Percentiles rank a stretch among this genome's conserved stretches.
These are phyloP conservation scores for Chrosomus eos DNA, from an alignment of 2,797 vertebrate species.

Conservation along the genomic window DNA sequence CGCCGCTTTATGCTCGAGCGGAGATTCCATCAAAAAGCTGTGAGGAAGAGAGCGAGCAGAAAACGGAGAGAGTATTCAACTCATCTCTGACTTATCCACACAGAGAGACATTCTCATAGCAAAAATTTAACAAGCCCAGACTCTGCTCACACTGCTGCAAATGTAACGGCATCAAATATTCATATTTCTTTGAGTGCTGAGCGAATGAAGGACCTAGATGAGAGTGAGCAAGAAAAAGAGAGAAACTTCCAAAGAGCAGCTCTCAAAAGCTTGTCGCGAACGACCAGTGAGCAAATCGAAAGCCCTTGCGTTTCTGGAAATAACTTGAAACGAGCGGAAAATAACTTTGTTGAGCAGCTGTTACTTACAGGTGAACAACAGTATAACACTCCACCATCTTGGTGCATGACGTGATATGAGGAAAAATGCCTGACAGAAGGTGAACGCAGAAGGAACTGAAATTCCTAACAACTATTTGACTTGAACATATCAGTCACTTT, in stretches of 20 bases:
- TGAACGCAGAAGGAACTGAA: constrained; percentile 28
- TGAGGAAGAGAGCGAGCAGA: constrained; percentile 14
- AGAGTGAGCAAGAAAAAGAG: constrained; percentile 64
- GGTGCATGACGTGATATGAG: constrained; percentile 64
- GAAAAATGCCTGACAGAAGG: constrained; percentile 43
- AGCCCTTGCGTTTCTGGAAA: constrained; percentile 73
- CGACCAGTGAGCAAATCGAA: constrained; percentile 70
- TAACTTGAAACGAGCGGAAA: constrained; percentile 65
- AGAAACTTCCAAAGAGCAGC: constrained; percentile 37
- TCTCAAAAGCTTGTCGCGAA: constrained; percentile 60
- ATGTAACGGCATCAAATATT: constrained; percentile 76
- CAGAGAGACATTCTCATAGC: constrained; percentile 57
- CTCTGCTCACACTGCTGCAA: constrained; percentile 66
- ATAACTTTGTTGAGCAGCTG: constrained; percentile 69
- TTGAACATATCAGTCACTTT: neutral
- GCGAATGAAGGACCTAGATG: constrained; percentile 76
- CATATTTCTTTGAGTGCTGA: constrained; percentile 81
- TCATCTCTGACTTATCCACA: constrained; percentile 60
- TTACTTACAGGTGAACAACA: constrained; percentile 58
- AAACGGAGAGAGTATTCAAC: constrained; percentile 39
- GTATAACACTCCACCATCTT: constrained; percentile 45
- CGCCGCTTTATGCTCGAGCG: constrained; percentile 27
- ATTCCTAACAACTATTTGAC: constrained; percentile 19
- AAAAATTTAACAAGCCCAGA: constrained; percentile 55
- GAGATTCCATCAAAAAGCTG: constrained; percentile 46